These are phyloP conservation scores for Diarsia mendica DNA, from an alignment of 2,888 invertebrate genomes.

Conservation along the genomic window DNA sequence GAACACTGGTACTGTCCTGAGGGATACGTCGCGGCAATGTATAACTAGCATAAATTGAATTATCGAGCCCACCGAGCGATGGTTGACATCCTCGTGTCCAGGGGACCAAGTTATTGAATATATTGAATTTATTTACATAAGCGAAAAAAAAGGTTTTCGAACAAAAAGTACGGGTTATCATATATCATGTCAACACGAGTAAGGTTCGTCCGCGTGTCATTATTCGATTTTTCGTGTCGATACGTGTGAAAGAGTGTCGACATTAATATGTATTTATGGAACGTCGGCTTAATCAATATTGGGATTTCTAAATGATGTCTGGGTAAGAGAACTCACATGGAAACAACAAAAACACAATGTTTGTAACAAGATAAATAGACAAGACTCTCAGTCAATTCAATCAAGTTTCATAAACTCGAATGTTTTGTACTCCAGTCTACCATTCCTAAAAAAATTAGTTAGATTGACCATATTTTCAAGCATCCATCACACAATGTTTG, in stretches of 20 bases:
- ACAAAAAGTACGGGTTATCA: conserved; percentile 64
- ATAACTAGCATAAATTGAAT: conserved; percentile 78
- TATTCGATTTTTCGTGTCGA: conserved; percentile 52
- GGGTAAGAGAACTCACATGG: not conserved
- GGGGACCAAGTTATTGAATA: conserved; percentile 79
- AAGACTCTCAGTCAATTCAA: too few relatives aligned
- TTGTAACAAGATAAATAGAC: not conserved
- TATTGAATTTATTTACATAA: conserved; percentile 82
- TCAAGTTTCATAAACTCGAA: not conserved
- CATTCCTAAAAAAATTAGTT: not conserved
- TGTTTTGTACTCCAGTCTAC: not conserved
- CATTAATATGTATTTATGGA: conserved; percentile 47
- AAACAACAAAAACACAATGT: conserved; percentile 2
- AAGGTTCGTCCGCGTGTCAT: conserved; percentile 49
- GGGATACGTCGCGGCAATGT: conserved; percentile 67
- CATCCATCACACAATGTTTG: conserved; percentile 27
- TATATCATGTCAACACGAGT: conserved; percentile 62
- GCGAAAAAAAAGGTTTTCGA: conserved; percentile 67
- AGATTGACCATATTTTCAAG: not conserved
- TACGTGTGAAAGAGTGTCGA: conserved; percentile 32
- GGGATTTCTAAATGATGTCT: conserved; percentile 11
- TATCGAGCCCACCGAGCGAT: conserved; percentile 73
- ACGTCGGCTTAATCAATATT: conserved; percentile 31
- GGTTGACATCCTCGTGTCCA: conserved; percentile 76
- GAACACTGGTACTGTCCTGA: conserved; percentile 68